A percentile compares a stretch with the other conserved stretches of the same genome.
These are phyloP conservation scores for Ptilodon capucinus DNA, from an alignment of 2,888 invertebrate genomes.

Conservation along the genomic window DNA sequence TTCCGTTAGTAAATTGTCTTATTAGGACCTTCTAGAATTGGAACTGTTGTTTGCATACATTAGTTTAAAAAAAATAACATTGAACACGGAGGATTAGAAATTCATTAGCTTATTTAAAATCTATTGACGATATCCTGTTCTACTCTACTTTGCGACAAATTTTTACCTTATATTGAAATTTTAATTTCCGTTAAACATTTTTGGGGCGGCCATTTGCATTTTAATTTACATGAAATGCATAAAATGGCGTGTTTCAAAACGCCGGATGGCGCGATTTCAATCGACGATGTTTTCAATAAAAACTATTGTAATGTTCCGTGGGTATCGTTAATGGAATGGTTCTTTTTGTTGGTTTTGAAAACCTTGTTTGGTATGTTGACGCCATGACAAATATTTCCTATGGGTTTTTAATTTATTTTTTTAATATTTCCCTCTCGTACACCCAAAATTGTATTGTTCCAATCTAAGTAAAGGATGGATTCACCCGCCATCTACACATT, in stretches of 20 bases:
- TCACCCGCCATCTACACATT: too few species aligned
- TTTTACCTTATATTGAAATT: slow-evolving; percentile 15
- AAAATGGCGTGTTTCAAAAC: slow-evolving; percentile 34
- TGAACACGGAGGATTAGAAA: too few species aligned
- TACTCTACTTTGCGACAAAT: slow-evolving; percentile 1
- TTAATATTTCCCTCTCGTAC: not conserved
- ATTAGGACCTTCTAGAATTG: slow-evolving; percentile 24
- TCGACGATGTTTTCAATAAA: slow-evolving; percentile 34
- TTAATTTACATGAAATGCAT: slow-evolving; percentile 21
- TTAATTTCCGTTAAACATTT: slow-evolving; percentile 25
- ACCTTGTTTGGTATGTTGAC: not conserved
- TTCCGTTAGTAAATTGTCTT: slow-evolving; percentile 35
- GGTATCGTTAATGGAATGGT: slow-evolving; percentile 9
- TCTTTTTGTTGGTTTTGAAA: slow-evolving; percentile 7
- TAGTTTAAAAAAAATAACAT: not conserved
- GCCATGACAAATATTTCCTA: not conserved
- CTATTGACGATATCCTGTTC: not conserved
- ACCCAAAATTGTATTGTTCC: too few species aligned
- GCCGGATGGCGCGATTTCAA: slow-evolving; percentile 39
- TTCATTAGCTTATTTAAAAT: not conserved
- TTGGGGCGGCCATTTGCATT: slow-evolving; percentile 38
- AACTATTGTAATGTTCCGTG: slow-evolving; percentile 9
- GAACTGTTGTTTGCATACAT: slow-evolving; percentile 18
- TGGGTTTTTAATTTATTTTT: not conserved
- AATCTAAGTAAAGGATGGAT: too few species aligned